A percentile compares a stretch with the other conserved stretches of the same genome.
phyloP scores from a whole-genome alignment of 2,888 invertebrate species.

The Drosophila peninsularis region DNA sequence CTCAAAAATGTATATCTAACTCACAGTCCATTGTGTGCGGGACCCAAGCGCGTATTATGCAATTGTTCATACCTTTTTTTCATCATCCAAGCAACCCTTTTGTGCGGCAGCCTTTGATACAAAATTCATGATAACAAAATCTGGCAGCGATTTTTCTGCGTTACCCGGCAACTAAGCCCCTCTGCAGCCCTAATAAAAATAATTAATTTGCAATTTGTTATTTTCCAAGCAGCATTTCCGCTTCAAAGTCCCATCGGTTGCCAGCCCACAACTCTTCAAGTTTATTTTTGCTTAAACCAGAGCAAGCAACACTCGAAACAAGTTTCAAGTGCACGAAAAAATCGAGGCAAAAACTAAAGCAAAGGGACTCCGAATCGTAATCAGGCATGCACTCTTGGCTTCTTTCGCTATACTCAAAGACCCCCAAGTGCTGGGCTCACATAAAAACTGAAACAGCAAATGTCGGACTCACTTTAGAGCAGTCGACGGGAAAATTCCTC shows the following conservation, averaged over 20 bases:
- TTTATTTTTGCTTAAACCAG: neutral
- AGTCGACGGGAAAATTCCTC: no score
- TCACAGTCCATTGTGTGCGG: no score
- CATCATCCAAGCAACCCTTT: neutral
- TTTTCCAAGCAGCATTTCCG: neutral
- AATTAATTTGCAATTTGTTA: constrained; percentile 1
- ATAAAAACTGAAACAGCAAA: neutral
- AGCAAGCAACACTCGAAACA: neutral
- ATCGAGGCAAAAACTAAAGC: neutral
- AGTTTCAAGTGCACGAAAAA: neutral
- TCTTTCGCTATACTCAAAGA: neutral
- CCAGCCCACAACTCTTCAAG: neutral
- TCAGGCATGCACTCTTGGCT: neutral
- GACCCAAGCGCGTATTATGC: neutral
- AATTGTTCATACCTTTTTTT: neutral
- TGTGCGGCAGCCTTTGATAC: neutral
- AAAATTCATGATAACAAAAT: constrained; percentile 8
- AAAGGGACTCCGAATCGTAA: neutral
- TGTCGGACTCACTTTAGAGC: neutral
- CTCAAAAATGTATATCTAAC: no score
- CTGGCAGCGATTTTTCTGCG: constrained; percentile 3
- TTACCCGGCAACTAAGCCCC: constrained; percentile 29
- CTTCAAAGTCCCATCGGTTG: neutral
- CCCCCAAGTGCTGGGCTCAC: neutral
- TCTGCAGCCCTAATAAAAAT: constrained; percentile 2